phyloP scores from a whole-genome alignment of 2,888 invertebrate species.

The Microdon myrmicae region DNA sequence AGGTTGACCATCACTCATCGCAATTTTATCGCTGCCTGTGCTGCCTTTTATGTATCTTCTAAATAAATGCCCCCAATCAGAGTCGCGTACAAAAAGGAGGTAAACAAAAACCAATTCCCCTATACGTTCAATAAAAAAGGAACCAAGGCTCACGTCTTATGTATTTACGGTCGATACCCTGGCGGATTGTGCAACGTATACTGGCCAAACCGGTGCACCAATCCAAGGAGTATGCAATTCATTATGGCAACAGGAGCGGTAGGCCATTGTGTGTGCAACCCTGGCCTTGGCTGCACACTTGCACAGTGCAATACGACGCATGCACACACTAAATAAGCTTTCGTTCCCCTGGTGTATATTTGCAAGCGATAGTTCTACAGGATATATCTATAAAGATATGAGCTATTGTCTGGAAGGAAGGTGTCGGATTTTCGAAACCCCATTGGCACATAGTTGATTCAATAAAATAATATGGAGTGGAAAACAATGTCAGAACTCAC shows the following conservation, averaged over 20 bases:
- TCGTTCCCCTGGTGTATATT: conserved; percentile 39
- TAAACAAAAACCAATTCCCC: conserved; percentile 18
- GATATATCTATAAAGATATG: too few species aligned
- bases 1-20: too few species aligned
- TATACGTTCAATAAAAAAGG: conserved; percentile 22
- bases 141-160: conserved; percentile 25
- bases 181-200: conserved; percentile 26
- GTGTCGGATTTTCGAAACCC: too few species aligned
- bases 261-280: conserved; percentile 23
- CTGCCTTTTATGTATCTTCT: too few species aligned
- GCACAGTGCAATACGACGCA: conserved; percentile 43
- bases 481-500: too few species aligned
- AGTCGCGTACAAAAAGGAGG: conserved; percentile 24
- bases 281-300: conserved; percentile 34
- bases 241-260: conserved; percentile 7
- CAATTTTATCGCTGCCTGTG: too few species aligned
- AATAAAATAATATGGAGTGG: too few species aligned
- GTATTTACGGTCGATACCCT: conserved; percentile 15
- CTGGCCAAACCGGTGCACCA: conserved; percentile 33
- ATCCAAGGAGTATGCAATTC: conserved; percentile 42
- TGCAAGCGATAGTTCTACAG: too few species aligned
- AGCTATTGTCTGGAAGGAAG: too few species aligned
- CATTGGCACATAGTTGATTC: too few species aligned
- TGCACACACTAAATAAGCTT: conserved; percentile 37
- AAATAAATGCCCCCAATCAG: conserved; percentile 46